A percentile compares a stretch with the other conserved stretches of the same genome.
Evolutionary conservation across 2,797 vertebrate genomes (phyloP).

Genomic region (Sphenopsis melanotis): DNA sequence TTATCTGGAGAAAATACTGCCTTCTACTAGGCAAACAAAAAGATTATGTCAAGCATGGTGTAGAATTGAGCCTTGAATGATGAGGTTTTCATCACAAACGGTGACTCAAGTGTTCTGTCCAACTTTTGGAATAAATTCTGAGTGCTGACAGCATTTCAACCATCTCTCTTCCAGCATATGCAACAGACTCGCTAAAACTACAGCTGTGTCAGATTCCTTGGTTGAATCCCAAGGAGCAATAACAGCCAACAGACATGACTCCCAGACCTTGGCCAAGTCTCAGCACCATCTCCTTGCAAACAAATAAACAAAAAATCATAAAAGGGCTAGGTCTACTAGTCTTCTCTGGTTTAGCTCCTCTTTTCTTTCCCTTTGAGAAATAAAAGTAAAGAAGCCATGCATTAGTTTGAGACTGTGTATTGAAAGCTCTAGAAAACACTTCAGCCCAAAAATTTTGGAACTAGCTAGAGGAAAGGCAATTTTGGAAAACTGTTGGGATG

Average conservation of each 20-base stretch:
- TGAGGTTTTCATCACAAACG: background rate
- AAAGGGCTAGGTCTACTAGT: background rate
- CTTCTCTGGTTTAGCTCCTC: background rate
- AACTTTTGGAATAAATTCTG: background rate
- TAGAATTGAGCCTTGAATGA: background rate
- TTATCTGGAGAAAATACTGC: background rate
- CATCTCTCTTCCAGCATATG: background rate
- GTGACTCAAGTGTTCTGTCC: background rate
- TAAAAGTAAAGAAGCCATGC: background rate
- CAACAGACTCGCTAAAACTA: background rate
- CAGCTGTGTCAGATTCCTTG: background rate
- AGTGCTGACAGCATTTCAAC: background rate
- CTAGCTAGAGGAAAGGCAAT: background rate
- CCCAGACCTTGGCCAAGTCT: background rate
- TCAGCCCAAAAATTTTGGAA: background rate
- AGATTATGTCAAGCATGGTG: background rate
- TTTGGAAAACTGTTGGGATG: background rate
- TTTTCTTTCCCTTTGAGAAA: background rate
- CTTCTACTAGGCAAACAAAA: background rate
- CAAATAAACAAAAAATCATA: background rate
- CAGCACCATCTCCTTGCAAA: background rate
- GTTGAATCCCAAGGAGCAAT: background rate
- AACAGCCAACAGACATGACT: background rate
- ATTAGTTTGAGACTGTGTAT: background rate
- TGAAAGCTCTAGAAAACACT: background rate